Evolutionary conservation across 1,140 invertebrate species (phyloP).

Genomic region (Eriocheir sinensis): DNA sequence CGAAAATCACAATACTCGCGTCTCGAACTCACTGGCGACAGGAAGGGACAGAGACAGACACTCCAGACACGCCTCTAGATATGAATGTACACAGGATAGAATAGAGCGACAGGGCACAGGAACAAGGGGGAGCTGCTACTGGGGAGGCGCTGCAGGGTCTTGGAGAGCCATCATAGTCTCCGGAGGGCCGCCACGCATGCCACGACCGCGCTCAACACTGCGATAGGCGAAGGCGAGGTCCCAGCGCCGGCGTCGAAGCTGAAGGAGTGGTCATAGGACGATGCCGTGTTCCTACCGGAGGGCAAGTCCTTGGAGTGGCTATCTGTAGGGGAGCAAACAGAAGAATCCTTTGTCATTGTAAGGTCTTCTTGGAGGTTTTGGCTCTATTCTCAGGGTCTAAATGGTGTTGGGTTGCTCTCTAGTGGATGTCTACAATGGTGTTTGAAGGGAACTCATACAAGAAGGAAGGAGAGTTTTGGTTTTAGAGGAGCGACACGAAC

Average conservation of each 20-base stretch:
- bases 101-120: background rate
- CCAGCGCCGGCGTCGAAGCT: constrained; percentile 2
- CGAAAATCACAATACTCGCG: background rate
- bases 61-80: background rate
- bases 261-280: constrained; percentile 53
- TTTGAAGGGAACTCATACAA: no score
- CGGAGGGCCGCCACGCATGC: background rate
- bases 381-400: no score
- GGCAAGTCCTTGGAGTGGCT: constrained; percentile 45
- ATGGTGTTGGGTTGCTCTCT: no score
- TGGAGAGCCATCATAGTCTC: constrained; percentile 11
- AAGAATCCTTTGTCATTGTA: no score
- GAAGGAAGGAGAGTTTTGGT: background rate
- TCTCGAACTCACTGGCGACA: background rate
- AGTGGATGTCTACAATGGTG: no score
- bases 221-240: background rate
- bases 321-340: background rate
- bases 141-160: background rate
- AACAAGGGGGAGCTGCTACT: background rate
- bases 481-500: background rate
- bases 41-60: background rate
- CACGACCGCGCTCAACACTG: background rate
- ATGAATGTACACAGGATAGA: background rate
- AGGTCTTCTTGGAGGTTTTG: no score
- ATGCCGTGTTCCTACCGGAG: background rate